Conservation (phyloP, 2,113 vertebrate species). For the Syngnathus floridae region DNA sequence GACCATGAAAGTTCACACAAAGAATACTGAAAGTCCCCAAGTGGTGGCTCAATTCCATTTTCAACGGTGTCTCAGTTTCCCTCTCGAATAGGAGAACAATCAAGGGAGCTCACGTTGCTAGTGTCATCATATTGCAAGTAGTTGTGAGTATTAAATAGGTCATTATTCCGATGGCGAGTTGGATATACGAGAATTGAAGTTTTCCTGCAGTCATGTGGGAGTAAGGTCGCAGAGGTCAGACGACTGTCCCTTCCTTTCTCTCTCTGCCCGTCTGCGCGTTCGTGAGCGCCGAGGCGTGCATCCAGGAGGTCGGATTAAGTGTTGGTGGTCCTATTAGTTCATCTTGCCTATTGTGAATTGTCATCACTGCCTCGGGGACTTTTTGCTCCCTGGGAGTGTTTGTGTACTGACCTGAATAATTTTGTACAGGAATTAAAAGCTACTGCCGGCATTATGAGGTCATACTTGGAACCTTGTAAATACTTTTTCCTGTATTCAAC, state of each 20-base stretch:
- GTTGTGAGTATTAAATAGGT: conserved; percentile 25
- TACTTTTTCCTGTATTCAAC: conserved; percentile 6
- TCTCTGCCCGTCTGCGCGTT: conserved; percentile 18
- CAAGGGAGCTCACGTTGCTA: conserved; percentile 12
- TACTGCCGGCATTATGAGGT: conserved; percentile 39
- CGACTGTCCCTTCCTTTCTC: conserved; percentile 26
- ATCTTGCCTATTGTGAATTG: conserved; percentile 56
- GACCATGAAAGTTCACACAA: background rate
- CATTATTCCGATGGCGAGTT: conserved; percentile 4
- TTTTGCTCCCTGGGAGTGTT: conserved; percentile 9
- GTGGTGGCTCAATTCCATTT: conserved; percentile 3
- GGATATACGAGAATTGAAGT: conserved; percentile 29
- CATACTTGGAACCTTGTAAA: conserved; percentile 28
- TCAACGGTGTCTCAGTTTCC: conserved; percentile 18
- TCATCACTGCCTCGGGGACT: conserved; percentile 44
- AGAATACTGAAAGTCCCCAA: background rate
- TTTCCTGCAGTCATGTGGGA: conserved; percentile 26
- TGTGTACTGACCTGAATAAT: conserved; percentile 61
- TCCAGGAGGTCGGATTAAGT: conserved; percentile 45
- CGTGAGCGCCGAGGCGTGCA: conserved; percentile 28
- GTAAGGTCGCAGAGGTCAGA: conserved; percentile 45
- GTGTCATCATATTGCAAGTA: conserved; percentile 26
- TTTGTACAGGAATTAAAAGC: conserved; percentile 53
- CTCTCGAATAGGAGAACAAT: conserved; percentile 10
- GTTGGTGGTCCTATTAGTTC: conserved; percentile 61